These are phyloP conservation scores for Struthidea cinerea DNA, from an alignment of 2,113 vertebrate genomes.

Conservation along the genomic window DNA sequence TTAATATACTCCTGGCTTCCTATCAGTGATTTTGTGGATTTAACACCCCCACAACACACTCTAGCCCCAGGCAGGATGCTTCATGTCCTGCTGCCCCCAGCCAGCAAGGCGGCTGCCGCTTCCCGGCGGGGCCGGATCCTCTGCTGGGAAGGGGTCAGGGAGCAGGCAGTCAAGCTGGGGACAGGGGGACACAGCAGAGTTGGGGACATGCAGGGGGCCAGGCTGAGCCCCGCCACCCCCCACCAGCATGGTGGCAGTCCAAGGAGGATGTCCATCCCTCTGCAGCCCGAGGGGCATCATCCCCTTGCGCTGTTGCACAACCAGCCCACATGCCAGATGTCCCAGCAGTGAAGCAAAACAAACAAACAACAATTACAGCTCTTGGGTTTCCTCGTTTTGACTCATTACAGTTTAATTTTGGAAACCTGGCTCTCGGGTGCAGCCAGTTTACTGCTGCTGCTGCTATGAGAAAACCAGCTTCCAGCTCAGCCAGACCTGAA, in stretches of 20 bases:
- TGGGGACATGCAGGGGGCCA: neutral
- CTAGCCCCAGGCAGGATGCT: neutral
- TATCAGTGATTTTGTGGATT: conserved; percentile 3
- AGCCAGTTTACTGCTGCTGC: neutral
- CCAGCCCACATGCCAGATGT: conserved; percentile 46
- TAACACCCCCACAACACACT: neutral
- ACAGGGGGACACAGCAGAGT: accelerated
- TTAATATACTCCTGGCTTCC: conserved; percentile 42
- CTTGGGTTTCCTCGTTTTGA: conserved; percentile 23
- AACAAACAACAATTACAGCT: conserved; percentile 61
- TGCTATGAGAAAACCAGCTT: neutral
- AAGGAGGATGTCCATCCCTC: neutral
- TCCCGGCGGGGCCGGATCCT: neutral
- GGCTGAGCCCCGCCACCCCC: neutral
- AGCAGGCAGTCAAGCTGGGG: neutral
- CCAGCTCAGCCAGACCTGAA: neutral
- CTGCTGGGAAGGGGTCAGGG: neutral
- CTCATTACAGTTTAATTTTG: conserved; percentile 57
- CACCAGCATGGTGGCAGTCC: neutral
- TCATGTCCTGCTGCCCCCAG: neutral
- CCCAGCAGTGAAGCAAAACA: conserved; percentile 21
- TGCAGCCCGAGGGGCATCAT: neutral
- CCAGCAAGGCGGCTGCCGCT: neutral
- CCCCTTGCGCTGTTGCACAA: neutral
- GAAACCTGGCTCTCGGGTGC: neutral